phyloP scores from a whole-genome alignment of 30 jellyfish, hydroid and myxozoan genomes.

The Chrysaora quinquecirrha region DNA sequence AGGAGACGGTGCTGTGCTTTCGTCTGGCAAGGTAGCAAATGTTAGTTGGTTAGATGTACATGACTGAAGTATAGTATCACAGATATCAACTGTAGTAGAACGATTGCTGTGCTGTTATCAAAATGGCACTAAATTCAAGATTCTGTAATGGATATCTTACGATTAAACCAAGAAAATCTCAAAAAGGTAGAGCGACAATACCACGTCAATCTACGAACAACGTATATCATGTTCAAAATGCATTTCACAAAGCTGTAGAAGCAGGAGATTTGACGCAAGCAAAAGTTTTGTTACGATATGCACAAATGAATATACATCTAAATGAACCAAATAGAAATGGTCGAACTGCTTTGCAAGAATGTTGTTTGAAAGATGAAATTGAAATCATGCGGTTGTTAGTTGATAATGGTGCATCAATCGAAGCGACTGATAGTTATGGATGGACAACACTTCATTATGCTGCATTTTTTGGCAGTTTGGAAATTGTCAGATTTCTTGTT shows the following conservation, averaged over 20 bases:
- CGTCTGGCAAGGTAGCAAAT: background rate
- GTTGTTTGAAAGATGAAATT: slow-evolving; percentile 76
- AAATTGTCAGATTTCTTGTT: slow-evolving; percentile 78
- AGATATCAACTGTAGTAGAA: too few species aligned
- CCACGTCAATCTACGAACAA: slow-evolving; percentile 44
- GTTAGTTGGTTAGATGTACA: background rate
- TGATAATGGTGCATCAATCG: slow-evolving; percentile 91
- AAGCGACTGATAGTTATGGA: slow-evolving; percentile 75
- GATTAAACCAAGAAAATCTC: slow-evolving; percentile 55
- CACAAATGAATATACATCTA: slow-evolving; percentile 67
- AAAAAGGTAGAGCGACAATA: slow-evolving; percentile 15
- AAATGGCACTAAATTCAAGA: slow-evolving; percentile 68
- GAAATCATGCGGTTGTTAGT: slow-evolving; percentile 82
- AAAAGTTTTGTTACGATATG: slow-evolving; percentile 82
- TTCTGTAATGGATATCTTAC: slow-evolving; percentile 79
- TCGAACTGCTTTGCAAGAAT: slow-evolving; percentile 84
- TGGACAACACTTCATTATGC: slow-evolving; percentile 93
- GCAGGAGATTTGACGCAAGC: slow-evolving; percentile 89
- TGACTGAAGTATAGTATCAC: background rate
- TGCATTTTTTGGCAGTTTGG: slow-evolving; percentile 71
- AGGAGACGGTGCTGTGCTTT: background rate
- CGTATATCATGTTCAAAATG: slow-evolving; percentile 64
- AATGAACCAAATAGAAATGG: slow-evolving; percentile 76
- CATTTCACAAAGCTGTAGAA: slow-evolving; percentile 82
- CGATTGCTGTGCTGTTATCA: too few species aligned